Conservation (phyloP, 2,797 vertebrate genomes). For the Sebastes flavidus region DNA sequence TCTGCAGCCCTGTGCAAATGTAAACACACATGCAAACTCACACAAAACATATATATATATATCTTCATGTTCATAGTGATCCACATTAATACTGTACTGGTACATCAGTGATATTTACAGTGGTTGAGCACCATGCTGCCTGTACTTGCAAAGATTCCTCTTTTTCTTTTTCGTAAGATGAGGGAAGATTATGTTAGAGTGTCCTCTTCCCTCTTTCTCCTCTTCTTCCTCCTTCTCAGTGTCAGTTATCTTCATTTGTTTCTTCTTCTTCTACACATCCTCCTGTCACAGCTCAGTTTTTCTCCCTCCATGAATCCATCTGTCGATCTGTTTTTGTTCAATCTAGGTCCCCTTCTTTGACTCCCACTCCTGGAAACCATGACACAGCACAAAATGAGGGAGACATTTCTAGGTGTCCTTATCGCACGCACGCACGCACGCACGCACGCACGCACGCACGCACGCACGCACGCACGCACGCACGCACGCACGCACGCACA, state of each 20-base stretch:
- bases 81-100: slow-evolving; percentile 49
- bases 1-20: slow-evolving; percentile 56
- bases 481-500: neutral
- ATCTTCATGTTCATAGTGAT: slow-evolving; percentile 17
- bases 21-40: slow-evolving; percentile 56
- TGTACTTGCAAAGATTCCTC: slow-evolving; percentile 27
- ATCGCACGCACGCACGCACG: neutral
- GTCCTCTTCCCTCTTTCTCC: neutral
- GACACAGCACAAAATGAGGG: slow-evolving; percentile 36
- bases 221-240: slow-evolving; percentile 30
- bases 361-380: slow-evolving; percentile 93
- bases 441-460: neutral
- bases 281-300: slow-evolving; percentile 4
- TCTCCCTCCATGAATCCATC: slow-evolving; percentile 1
- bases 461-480: neutral
- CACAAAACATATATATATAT: slow-evolving; percentile 29
- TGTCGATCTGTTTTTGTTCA: neutral
- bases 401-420: neutral
- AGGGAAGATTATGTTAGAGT: neutral
- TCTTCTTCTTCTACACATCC: slow-evolving; percentile 33
- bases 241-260: slow-evolving; percentile 10
- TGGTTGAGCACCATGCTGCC: slow-evolving; percentile 12
- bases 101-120: slow-evolving; percentile 51
- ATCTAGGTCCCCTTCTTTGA: slow-evolving; percentile 91
- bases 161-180: slow-evolving; percentile 12